Evolutionary conservation across 1,140 invertebrate species (phyloP).

Genomic region (Oppia nitens): DNA sequence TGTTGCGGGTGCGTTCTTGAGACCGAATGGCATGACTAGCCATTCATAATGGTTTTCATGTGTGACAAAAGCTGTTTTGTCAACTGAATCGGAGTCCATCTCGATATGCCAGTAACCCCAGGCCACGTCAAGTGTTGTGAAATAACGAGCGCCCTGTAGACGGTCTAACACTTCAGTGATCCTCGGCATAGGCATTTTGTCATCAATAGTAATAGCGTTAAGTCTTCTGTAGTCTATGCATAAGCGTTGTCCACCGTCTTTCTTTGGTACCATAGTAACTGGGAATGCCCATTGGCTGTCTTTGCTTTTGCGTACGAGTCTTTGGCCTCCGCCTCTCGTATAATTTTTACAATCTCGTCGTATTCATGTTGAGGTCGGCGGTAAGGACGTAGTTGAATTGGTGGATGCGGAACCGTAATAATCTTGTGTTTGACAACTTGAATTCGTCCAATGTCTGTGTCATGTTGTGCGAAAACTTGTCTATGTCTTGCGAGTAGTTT

Average conservation of each 20-base stretch:
- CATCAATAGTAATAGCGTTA: constrained; percentile 29
- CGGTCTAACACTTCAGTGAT: constrained; percentile 28
- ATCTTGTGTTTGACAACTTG: not conserved
- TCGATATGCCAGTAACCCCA: constrained; percentile 14
- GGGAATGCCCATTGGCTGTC: constrained; percentile 22
- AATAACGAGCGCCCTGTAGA: constrained; percentile 27
- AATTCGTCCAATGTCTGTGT: not conserved
- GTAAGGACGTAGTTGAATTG: constrained; percentile 3
- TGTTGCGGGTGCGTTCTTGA: constrained; percentile 11
- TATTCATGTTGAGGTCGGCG: not conserved
- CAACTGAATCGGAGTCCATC: constrained; percentile 24
- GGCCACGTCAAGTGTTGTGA: constrained; percentile 23
- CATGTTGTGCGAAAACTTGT: not conserved
- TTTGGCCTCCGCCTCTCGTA: constrained; percentile 19
- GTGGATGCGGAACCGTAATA: not conserved
- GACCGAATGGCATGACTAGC: constrained; percentile 14
- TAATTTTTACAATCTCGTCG: not conserved
- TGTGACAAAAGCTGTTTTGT: constrained; percentile 24
- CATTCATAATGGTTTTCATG: constrained; percentile 13
- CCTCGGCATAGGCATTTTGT: constrained; percentile 34
- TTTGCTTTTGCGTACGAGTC: constrained; percentile 23
- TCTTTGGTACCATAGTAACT: constrained; percentile 20
- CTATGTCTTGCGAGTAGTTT: not conserved
- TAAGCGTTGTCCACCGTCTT: constrained; percentile 23
- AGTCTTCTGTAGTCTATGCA: constrained; percentile 33